Evolutionary conservation across 2,888 invertebrate species (phyloP).

Genomic region (Trisateles emortualis): DNA sequence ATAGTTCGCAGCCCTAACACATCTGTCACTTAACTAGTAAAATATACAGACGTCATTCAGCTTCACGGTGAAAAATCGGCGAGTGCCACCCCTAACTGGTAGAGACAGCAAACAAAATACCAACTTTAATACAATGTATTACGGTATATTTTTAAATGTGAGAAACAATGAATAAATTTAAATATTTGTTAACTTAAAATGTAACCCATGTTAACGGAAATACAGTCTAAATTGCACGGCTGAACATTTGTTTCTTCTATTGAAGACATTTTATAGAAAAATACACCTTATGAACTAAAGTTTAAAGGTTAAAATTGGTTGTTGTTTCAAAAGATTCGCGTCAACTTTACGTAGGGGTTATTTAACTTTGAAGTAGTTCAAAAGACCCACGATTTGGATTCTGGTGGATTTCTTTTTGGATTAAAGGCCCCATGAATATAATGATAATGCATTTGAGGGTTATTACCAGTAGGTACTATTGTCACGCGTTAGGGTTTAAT

Average conservation of each 20-base stretch:
- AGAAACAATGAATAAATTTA: slow-evolving; percentile 77
- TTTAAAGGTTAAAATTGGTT: slow-evolving; percentile 57
- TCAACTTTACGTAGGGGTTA: slow-evolving; percentile 70
- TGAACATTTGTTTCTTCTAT: slow-evolving; percentile 81
- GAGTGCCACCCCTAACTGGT: slow-evolving; percentile 71
- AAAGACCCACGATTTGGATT: slow-evolving; percentile 84
- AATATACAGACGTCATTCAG: slow-evolving; percentile 85
- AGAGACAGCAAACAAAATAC: slow-evolving; percentile 36
- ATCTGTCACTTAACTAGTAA: slow-evolving; percentile 86
- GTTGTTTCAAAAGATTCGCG: slow-evolving; percentile 39
- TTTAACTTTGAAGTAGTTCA: slow-evolving; percentile 86
- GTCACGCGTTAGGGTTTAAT: slow-evolving; percentile 69
- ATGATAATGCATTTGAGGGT: slow-evolving; percentile 80
- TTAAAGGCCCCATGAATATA: slow-evolving; percentile 85
- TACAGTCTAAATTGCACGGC: slow-evolving; percentile 85
- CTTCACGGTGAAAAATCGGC: slow-evolving; percentile 80
- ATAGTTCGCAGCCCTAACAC: slow-evolving; percentile 83
- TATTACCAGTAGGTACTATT: slow-evolving; percentile 71
- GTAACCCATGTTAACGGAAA: slow-evolving; percentile 86
- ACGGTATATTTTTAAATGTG: slow-evolving; percentile 65
- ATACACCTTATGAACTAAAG: slow-evolving; percentile 53
- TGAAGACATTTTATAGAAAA: slow-evolving; percentile 49
- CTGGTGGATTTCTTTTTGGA: slow-evolving; percentile 86
- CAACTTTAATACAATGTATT: slow-evolving; percentile 43
- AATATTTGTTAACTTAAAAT: slow-evolving; percentile 87